These are phyloP conservation scores for Sporophila hypoxantha DNA, from an alignment of 2,113 vertebrate species.

Conservation along the genomic window DNA sequence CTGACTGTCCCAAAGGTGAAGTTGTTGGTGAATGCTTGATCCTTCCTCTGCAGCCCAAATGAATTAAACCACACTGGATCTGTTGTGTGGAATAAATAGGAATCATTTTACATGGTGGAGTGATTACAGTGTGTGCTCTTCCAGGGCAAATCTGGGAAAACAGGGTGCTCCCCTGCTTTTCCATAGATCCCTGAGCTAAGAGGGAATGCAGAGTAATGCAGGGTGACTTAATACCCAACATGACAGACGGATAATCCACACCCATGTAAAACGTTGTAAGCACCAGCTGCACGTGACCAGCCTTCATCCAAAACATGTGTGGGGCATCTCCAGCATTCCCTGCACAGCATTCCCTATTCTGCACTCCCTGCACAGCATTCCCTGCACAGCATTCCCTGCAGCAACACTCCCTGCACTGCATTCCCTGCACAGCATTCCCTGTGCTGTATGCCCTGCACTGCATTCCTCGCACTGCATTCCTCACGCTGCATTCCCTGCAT, in stretches of 20 bases:
- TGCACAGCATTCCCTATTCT: not conserved
- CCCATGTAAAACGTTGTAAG: not conserved
- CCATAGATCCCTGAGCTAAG: not conserved
- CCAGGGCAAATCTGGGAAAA: conserved; percentile 36
- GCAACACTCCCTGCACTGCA: no score
- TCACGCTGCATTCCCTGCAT: no score
- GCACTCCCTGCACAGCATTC: not conserved
- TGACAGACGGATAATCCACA: not conserved
- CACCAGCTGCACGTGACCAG: not conserved
- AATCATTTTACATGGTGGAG: conserved; percentile 19
- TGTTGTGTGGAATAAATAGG: conserved; percentile 55
- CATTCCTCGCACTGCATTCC: not conserved
- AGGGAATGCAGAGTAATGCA: not conserved
- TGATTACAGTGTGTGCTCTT: conserved; percentile 28
- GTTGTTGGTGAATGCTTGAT: conserved; percentile 43
- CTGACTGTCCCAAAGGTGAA: conserved; percentile 54
- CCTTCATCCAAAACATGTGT: not conserved
- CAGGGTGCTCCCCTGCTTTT: not conserved
- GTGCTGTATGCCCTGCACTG: accelerated
- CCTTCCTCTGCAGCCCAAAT: conserved; percentile 62
- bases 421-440: not conserved
- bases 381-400: not conserved
- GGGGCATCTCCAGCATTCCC: not conserved
- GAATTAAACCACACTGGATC: conserved; percentile 61
- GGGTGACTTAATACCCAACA: not conserved